Base-by-base conservation (phyloP, 2,888 invertebrate genomes). In the Macroteleia sp. region DNA sequence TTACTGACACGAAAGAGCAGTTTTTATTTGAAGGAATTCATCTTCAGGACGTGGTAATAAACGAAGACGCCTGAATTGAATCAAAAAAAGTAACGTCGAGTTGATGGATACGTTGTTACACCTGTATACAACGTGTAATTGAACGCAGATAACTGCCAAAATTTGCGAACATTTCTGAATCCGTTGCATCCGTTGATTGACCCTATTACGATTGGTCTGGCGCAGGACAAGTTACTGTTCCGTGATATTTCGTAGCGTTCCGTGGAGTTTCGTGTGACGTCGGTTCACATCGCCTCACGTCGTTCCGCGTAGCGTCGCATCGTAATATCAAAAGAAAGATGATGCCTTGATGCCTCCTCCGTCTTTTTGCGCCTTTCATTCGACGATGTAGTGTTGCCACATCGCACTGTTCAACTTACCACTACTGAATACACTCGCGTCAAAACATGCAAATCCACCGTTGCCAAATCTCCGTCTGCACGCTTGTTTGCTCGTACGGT, bases 361-460 rank as follows among this genome's bases (percentile, higher is more conserved):
- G 69, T 62, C 70, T 54, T 71, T 71, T 71, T 71, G 61, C 46
- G 70, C 70, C 70, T 71, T 61, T 71, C 70, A 54, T 61, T 54
- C 54, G 20, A 71, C 44, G 54, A 36, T 28, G 73, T 70, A 61
- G 12, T 75, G 83, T 85, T 84, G 85, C 83, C 82, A 62, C 52
- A 36, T 81, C 71, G 50, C 28, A 22, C 19, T 20, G 20, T n/a
- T 8, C 14, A 34, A 16, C 32, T 20, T 25, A 9, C 50, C 32
- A 22, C 32, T 36, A 25, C 50, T n/a, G n/a, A n/a, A 50, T 34
- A 52, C 44, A 36, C 42, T 32, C 67, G 56, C 36, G 67, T 56
- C 46, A 56, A 67, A 67, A 46, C 67, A 67, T n/a, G 67, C 36
- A 28, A 57, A 22, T 30, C 67, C 17, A 20, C n/a, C 39, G 67